Conservation (phyloP, 1,140 invertebrate species). For the Dinoponera quadriceps region DNA sequence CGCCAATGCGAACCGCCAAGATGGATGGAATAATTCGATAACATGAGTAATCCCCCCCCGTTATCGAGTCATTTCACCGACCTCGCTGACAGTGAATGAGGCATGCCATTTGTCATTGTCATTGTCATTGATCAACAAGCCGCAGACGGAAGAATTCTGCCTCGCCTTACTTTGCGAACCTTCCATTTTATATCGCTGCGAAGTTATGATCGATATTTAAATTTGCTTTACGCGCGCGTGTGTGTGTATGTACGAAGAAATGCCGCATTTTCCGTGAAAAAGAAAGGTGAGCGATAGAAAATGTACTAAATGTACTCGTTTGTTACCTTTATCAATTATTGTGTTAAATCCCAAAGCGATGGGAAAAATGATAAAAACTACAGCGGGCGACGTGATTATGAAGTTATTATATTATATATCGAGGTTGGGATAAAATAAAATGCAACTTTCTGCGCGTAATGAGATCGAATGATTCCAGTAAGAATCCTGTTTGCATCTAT, state of each 20-base stretch:
- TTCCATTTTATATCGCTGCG: not conserved
- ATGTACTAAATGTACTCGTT: not conserved
- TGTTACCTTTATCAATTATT: slow-evolving; percentile 1
- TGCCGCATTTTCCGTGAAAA: too few species aligned
- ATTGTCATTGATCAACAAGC: not conserved
- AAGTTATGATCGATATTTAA: slow-evolving; percentile 13
- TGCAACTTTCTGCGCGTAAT: not conserved
- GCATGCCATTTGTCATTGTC: not conserved
- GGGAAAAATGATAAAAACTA: too few species aligned
- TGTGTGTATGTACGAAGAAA: not conserved
- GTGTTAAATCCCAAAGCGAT: not conserved
- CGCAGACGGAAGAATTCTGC: too few species aligned
- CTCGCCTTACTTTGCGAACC: not conserved
- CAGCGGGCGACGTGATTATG: too few species aligned
- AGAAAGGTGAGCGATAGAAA: not conserved
- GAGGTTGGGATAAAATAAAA: not conserved
- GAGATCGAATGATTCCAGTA: not conserved
- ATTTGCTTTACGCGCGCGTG: not conserved
- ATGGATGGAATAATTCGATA: slow-evolving; percentile 8
- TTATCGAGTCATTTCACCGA: slow-evolving; percentile 2
- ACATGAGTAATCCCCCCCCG: not conserved
- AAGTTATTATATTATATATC: too few species aligned
- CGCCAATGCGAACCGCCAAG: not conserved
- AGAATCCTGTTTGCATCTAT: not conserved
- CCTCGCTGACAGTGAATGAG: not conserved